These are phyloP conservation scores for Drosophila fuyamai DNA, from an alignment of 1,140 invertebrate genomes.

Conservation along the genomic window DNA sequence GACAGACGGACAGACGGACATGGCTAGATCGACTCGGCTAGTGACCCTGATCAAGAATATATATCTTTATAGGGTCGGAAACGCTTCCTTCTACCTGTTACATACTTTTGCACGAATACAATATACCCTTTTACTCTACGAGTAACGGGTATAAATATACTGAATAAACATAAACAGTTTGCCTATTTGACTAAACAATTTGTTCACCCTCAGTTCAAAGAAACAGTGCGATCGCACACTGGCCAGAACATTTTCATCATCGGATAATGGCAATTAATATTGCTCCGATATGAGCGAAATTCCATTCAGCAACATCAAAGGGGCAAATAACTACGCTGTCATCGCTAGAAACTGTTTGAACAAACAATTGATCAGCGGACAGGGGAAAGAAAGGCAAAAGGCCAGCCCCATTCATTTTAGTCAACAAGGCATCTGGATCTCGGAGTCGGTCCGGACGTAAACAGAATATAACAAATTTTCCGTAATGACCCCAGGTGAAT, in stretches of 20 bases:
- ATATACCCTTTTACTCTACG: no score
- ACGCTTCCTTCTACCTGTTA: no score
- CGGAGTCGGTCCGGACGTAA: slow-evolving; percentile 19
- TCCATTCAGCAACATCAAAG: slow-evolving; percentile 40
- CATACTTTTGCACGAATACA: no score
- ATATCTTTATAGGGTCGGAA: no score
- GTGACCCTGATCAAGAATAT: no score
- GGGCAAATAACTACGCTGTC: slow-evolving; percentile 36
- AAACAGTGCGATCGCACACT: slow-evolving; percentile 12
- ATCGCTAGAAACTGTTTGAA: slow-evolving; percentile 52
- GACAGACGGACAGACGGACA: no score
- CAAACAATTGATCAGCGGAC: slow-evolving; percentile 39
- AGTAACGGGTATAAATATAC: neutral
- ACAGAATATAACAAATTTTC: slow-evolving; percentile 53
- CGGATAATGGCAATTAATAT: slow-evolving; percentile 49
- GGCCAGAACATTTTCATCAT: slow-evolving; percentile 35
- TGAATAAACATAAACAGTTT: slow-evolving; percentile 21
- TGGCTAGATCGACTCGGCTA: no score
- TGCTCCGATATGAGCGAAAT: slow-evolving; percentile 44
- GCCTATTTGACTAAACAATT: neutral
- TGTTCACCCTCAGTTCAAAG: slow-evolving; percentile 23
- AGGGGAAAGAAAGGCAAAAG: slow-evolving; percentile 8
- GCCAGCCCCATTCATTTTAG: slow-evolving; percentile 45
- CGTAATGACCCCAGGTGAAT: slow-evolving; percentile 40
- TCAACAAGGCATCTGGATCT: slow-evolving; percentile 40